These are phyloP conservation scores for Capreolus pygargus DNA, from an alignment of 2,113 vertebrate genomes.

Conservation along the genomic window DNA sequence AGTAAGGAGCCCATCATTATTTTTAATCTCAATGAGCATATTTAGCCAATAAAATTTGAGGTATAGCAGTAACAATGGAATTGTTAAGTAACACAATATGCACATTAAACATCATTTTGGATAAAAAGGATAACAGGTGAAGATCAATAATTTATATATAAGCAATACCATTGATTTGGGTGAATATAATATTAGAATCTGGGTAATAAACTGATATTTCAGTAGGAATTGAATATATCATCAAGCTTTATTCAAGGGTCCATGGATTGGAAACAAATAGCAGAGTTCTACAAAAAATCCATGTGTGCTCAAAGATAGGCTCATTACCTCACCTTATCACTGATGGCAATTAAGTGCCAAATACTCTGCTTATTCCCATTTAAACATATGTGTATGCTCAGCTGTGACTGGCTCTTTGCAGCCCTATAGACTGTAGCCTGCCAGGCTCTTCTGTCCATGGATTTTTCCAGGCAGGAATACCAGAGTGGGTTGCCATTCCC, in stretches of 20 bases:
- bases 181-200: not conserved
- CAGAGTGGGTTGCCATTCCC: not conserved
- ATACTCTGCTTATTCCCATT: not conserved
- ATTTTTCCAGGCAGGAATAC: not conserved
- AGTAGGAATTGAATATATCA: not conserved
- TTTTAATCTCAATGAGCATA: not conserved
- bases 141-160: not conserved
- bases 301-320: not conserved
- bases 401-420: not conserved
- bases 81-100: not conserved
- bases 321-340: not conserved
- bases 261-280: not conserved
- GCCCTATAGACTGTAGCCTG: not conserved
- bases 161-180: not conserved
- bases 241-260: not conserved
- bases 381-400: not conserved
- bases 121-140: not conserved
- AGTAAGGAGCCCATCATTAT: not conserved
- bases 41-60: not conserved
- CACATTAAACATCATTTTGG: not conserved
- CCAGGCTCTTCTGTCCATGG: not conserved
- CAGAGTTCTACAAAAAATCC: not conserved
- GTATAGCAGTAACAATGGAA: not conserved
- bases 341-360: conserved; percentile 33
- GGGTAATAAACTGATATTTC: not conserved